These are phyloP conservation scores for Lagopus muta DNA, from an alignment of 2,113 vertebrate species.

Conservation along the genomic window DNA sequence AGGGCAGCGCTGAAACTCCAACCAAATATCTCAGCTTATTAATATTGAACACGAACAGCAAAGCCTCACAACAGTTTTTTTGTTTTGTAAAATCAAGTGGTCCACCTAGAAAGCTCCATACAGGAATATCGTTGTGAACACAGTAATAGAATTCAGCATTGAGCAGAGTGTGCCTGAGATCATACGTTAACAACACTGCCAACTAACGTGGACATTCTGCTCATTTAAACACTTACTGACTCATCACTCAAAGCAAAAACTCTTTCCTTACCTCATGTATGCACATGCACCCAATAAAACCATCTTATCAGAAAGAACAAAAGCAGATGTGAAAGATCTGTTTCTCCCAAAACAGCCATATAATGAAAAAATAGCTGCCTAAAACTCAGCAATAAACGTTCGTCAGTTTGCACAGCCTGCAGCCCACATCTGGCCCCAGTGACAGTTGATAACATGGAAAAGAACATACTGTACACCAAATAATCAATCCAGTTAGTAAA, in stretches of 20 bases:
- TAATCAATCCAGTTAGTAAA: neutral
- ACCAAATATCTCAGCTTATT: neutral
- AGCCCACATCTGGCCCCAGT: neutral
- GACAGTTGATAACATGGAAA: neutral
- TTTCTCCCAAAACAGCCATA: neutral
- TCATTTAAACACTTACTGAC: neutral
- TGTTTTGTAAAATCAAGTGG: neutral
- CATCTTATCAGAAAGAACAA: neutral
- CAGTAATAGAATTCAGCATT: neutral
- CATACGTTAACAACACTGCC: neutral
- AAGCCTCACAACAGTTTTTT: neutral
- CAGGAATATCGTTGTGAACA: neutral
- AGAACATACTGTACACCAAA: neutral
- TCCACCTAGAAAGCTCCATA: neutral
- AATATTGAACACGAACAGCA: neutral
- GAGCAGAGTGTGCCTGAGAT: neutral
- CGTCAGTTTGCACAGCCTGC: neutral
- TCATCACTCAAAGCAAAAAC: neutral
- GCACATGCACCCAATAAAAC: neutral
- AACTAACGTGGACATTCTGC: neutral
- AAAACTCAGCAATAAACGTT: neutral
- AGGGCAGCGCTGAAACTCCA: neutral
- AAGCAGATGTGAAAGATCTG: slow-evolving; percentile 24
- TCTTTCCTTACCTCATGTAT: neutral
- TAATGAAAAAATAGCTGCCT: neutral